Evolutionary conservation across 2,888 invertebrate genomes (phyloP).

Genomic region (Nomada hirtipes): DNA sequence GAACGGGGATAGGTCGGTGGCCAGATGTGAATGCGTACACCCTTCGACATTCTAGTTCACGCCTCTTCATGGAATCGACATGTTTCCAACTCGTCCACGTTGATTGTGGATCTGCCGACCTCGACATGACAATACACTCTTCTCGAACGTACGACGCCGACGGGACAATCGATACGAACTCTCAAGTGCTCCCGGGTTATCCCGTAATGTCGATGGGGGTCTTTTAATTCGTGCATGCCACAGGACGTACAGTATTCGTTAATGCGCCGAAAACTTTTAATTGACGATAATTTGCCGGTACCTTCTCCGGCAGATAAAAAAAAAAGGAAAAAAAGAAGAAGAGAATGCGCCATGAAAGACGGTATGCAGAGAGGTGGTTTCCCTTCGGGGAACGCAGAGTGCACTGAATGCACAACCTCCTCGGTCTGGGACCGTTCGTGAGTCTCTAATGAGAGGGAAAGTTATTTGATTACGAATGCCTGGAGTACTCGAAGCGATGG

Average conservation of each 20-base stretch:
- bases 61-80: conserved; percentile 68
- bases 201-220: conserved; percentile 17
- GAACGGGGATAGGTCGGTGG: conserved; percentile 44
- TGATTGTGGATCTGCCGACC: conserved; percentile 76
- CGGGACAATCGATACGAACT: conserved; percentile 47
- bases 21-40: conserved; percentile 66
- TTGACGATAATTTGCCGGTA: conserved; percentile 27
- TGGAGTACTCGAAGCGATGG: conserved; percentile 27
- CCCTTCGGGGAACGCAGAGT: not conserved
- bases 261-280: conserved; percentile 43
- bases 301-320: not conserved
- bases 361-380: not conserved
- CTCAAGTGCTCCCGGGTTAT: conserved; percentile 39
- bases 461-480: conserved; percentile 50
- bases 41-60: conserved; percentile 60
- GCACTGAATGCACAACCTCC: conserved; percentile 36
- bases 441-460: conserved; percentile 48
- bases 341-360: conserved; percentile 1
- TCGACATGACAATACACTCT: conserved; percentile 81
- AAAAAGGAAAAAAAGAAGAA: no score
- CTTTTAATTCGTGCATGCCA: conserved; percentile 12
- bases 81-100: conserved; percentile 77
- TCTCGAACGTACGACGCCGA: conserved; percentile 64
- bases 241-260: not conserved
- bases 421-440: conserved; percentile 31